Base-by-base conservation (phyloP, 64 coral and sea anemone genomes). In the Actinia equina region DNA sequence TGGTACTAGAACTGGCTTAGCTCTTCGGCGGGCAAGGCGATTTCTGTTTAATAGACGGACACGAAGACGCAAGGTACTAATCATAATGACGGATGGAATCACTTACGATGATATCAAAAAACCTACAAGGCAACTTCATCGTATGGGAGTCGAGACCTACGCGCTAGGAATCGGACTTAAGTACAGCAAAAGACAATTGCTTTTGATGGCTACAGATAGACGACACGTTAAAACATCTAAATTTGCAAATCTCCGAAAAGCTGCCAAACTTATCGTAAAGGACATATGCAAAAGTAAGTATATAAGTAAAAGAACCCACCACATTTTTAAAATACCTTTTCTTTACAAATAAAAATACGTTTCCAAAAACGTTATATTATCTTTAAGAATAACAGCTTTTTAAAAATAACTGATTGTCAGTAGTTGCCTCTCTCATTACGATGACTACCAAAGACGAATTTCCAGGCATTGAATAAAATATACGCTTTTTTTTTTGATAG, bases 1-100 rank as follows among this genome's bases (percentile, higher is more conserved):
- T 5, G 94, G 94, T 45, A 97, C 94, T 7, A 88, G 94, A 37
- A 91, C 85, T 7, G 94, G 94, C 5, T 83, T 97, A 25, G 94
- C 94, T 4, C 92, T 97, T n/a, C 77, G 91, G 82, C 86, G 94
- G 15, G 94, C 86, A 43, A 88, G 71, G 5, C 74, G 82, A 22
- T 90, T 90, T 43, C 59, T 97, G 23, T 97, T 87, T 80, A 85
- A 63, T 15, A 74, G 61, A 44, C 77, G 26, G 18, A 88, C 69
- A 26, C 41, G 49, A 82, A 87, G 86, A 45, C 79, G 91, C 17
- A 91, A 93, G 65, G 89, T 97, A 59, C 64, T 93, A 44, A 17
- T 97, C 60, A 91, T 93, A 11, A 62, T 97, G 91, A 97, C 94
- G 23, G 94, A 97, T 61, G 94, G 94, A 52, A 92, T 97, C 16